Evolutionary conservation across 2,113 vertebrate genomes (phyloP).

Genomic region (Bombycilla garrulus): DNA sequence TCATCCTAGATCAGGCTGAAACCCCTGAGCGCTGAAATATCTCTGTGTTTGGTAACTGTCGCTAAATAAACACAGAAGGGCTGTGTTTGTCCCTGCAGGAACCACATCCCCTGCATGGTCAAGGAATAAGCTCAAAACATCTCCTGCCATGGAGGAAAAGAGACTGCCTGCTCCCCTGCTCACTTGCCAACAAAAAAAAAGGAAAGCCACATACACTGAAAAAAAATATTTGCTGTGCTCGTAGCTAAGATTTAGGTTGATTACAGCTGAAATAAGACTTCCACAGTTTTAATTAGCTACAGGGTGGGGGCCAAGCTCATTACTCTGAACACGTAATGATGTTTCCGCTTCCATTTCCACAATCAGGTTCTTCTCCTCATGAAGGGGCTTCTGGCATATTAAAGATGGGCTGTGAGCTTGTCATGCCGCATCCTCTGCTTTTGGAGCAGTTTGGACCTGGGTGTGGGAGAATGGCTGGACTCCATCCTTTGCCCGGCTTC

Average conservation of each 20-base stretch:
- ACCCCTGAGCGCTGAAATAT: neutral
- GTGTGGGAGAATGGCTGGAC: neutral
- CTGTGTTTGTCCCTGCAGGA: neutral
- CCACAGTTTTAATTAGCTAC: slow-evolving; percentile 29
- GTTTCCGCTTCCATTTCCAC: slow-evolving; percentile 18
- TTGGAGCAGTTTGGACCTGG: neutral
- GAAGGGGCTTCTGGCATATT: neutral
- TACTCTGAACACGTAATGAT: neutral
- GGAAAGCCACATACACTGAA: neutral
- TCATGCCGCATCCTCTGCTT: neutral
- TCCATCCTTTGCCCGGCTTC: neutral
- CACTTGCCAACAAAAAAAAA: neutral
- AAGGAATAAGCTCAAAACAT: neutral
- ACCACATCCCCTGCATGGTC: neutral
- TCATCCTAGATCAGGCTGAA: neutral
- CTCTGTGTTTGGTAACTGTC: neutral
- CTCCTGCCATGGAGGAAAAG: neutral
- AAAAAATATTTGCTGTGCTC: neutral
- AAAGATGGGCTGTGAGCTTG: neutral
- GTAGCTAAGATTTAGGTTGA: slow-evolving; percentile 41
- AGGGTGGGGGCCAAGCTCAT: slow-evolving; percentile 6
- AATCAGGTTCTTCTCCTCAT: neutral
- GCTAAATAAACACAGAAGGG: neutral
- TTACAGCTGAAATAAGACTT: slow-evolving; percentile 32
- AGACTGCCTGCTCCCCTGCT: neutral